Evolutionary conservation across 2,113 vertebrate species (phyloP), one percentile per base, ranked within the genome.

Genomic region (Carettochelys insculpta): DNA sequence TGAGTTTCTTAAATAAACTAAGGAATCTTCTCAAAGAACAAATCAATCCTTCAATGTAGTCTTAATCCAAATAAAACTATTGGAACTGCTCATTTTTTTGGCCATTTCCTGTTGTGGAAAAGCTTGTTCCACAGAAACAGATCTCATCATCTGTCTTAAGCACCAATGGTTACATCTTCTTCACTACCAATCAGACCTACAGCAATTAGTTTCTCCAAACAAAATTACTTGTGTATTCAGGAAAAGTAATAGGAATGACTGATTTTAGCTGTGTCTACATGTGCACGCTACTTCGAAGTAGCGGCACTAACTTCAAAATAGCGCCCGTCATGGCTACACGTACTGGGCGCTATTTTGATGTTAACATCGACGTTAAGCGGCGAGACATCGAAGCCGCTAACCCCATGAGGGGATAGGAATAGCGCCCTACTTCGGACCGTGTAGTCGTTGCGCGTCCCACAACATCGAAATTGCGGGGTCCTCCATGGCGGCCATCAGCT

Each of bases 1-100:
- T 99, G 99, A 75, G 99, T 99, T 98, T 99, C 99, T 99, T 94
- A 92, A 83, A 61, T 38, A 93, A 92, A 94, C 96, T 98, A 97
- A 98, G 96, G 97, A 98, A 95, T 38, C 24, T 16, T 81, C 95
- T 90, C 88, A 94, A 92, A 92, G 31, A 31, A 54, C 8, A 50
- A 76, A 0, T 10, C 41, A 48, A 73, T 90, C 92, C 79, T 82
- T 90, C 29, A 65, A 81, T 1, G 5, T 85, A 77, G 51, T 56
- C 47, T 73, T 22, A 79, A 92, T 82, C 22, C 82, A 92, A 88
- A 82, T 58, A 94, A 65, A 82, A 41, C 92, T 65, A 81, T 10
- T 65, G 80, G 41, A 90, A 58, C 16, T 0, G 0, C 24, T n/a
- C n/a, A n/a, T n/a, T n/a, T n/a, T n/a, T n/a, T 24, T 22, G 27